A percentile compares a stretch with the other conserved stretches of the same genome.
Evolutionary conservation across 2,888 invertebrate genomes (phyloP).

Genomic region (Plagiodera versicolora): DNA sequence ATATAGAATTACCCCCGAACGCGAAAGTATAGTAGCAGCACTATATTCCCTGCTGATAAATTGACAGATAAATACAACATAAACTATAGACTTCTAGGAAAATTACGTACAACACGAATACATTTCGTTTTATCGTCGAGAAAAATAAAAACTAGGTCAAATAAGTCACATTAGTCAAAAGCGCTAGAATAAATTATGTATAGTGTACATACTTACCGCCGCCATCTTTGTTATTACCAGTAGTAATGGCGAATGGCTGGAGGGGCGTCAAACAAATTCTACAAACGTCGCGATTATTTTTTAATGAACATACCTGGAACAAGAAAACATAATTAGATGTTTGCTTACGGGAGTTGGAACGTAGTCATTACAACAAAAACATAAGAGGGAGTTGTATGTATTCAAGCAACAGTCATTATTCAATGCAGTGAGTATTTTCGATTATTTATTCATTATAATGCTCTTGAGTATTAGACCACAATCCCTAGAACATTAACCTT

Average conservation of each 20-base stretch:
- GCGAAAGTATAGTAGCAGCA: neutral
- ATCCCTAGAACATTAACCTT: too few relatives aligned
- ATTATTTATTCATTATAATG: neutral
- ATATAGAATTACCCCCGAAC: neutral
- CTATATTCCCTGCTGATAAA: neutral
- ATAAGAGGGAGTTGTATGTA: neutral
- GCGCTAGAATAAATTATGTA: slow-evolving; percentile 33
- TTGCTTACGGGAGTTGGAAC: neutral
- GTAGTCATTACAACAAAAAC: neutral
- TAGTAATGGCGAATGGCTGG: slow-evolving; percentile 22
- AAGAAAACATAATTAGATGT: slow-evolving; percentile 21
- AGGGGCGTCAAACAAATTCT: slow-evolving; percentile 20
- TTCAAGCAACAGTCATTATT: neutral
- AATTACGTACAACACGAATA: slow-evolving; percentile 2
- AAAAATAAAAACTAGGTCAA: slow-evolving; percentile 22
- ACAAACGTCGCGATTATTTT: slow-evolving; percentile 21
- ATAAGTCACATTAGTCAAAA: slow-evolving; percentile 21
- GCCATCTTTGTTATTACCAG: slow-evolving; percentile 26
- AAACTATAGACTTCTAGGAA: slow-evolving; percentile 5
- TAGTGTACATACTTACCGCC: slow-evolving; percentile 30
- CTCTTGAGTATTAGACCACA: too few relatives aligned
- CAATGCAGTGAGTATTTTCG: neutral
- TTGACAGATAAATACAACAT: neutral
- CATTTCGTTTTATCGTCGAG: slow-evolving; percentile 15
- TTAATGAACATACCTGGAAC: slow-evolving; percentile 33